Evolutionary conservation across 2,888 invertebrate genomes (phyloP), one percentile per base, ranked within the genome.

Genomic region (Norana najaformis): DNA sequence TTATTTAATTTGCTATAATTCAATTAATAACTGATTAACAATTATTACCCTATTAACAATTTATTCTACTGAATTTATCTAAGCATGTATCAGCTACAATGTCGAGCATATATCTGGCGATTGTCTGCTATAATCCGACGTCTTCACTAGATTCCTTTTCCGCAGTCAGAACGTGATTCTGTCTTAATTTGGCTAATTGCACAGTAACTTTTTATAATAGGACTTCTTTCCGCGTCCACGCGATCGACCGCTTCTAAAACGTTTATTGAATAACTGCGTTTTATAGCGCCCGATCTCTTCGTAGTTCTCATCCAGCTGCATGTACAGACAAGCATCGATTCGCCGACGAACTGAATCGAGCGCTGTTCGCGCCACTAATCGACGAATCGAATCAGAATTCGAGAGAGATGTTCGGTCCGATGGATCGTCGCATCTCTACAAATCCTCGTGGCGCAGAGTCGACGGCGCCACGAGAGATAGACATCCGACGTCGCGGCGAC

Each of bases 181-280:
- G 69, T 69, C 69, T 69, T 69, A 69, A 69, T 69, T 69, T 69
- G 69, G 69, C 69, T 69, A 69, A 69, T 69, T 69, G 69, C 8
- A 69, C 30, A 69, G 30, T 69, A 4, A 30, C 30, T 69, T n/a
- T 69, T 69, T 69, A 69, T n/a, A 69, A 69, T 69, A 30, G n/a
- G 30, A 69, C 30, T n/a, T n/a, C 69, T 69, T n/a, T 69, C 11
- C 69, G 69, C n/a, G n/a, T 69, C n/a, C 69, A n/a, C 6, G 11
- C 69, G 69, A n/a, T 69, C 69, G 69, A 69, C 69, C 11, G 30
- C 69, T 16, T 69, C 69, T n/a, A 1, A 69, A 69, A n/a, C 11
- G 69, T 69, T 69, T 69, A 69, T 69, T 69, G 69, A 69, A 69
- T 69, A 69, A 69, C 30, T n/a, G 69, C 69, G n/a, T 85, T 85